Conservation (phyloP, 2,113 vertebrate genomes). For the Emydura subglobosa region DNA sequence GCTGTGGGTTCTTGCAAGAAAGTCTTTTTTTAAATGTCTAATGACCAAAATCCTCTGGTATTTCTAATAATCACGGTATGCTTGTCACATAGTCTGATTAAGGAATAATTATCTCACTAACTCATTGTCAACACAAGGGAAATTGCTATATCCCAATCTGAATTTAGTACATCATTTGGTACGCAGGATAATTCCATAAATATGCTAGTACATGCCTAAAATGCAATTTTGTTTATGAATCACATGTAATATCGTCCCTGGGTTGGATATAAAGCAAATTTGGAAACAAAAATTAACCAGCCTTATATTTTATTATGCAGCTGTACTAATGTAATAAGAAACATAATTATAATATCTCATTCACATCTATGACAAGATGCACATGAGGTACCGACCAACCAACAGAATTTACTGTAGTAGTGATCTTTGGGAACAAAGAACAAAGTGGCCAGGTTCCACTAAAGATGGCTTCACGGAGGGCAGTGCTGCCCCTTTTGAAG, state of each 20-base stretch:
- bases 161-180: constrained; percentile 71
- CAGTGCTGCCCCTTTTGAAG: neutral
- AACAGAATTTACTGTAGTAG: neutral
- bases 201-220: constrained; percentile 55
- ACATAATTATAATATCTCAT: constrained; percentile 67
- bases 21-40: neutral
- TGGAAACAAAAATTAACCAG: constrained; percentile 68
- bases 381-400: neutral
- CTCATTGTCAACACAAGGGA: constrained; percentile 62
- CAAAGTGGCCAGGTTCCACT: neutral
- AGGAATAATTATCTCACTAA: constrained; percentile 53
- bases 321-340: constrained; percentile 61
- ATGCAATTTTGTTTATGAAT: constrained; percentile 64
- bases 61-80: constrained; percentile 4
- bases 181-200: constrained; percentile 63
- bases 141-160: constrained; percentile 61
- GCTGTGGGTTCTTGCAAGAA: neutral
- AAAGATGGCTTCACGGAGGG: neutral
- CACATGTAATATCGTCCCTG: constrained; percentile 50
- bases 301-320: constrained; percentile 65
- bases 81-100: constrained; percentile 42
- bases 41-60: neutral
- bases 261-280: constrained; percentile 57
- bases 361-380: constrained; percentile 42
- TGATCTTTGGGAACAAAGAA: neutral